Conservation (phyloP, 2,113 vertebrate genomes). For the Gopherus flavomarginatus region DNA sequence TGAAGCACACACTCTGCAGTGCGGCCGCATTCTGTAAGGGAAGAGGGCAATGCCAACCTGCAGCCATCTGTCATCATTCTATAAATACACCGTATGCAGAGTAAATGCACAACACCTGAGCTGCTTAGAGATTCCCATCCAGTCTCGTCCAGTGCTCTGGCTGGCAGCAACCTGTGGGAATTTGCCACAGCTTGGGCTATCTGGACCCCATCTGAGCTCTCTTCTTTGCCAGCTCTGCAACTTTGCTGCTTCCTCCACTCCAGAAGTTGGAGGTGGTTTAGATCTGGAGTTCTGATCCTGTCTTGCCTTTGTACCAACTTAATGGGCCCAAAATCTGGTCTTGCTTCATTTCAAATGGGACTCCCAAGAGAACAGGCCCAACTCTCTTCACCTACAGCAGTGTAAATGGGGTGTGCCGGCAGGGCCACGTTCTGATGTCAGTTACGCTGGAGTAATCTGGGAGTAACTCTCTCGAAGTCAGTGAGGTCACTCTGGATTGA, state of each 20-base stretch:
- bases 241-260: too few relatives aligned
- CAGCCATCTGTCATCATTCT: background rate
- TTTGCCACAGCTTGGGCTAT: too few relatives aligned
- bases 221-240: background rate
- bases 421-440: background rate
- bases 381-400: background rate
- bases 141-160: background rate
- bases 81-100: background rate
- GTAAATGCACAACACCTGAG: background rate
- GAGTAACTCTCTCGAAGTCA: background rate
- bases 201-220: background rate
- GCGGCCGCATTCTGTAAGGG: background rate
- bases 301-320: background rate
- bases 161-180: background rate
- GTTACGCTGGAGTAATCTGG: background rate
- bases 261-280: background rate
- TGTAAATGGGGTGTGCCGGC: background rate
- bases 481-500: background rate
- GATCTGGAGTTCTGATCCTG: background rate
- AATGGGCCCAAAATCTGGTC: background rate
- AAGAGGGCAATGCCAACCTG: background rate
- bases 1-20: background rate
- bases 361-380: too few relatives aligned
- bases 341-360: background rate
- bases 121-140: background rate